Evolutionary conservation across 2,113 vertebrate species (phyloP), one percentile per base, ranked within the genome.

Genomic region (Agapornis roseicollis): DNA sequence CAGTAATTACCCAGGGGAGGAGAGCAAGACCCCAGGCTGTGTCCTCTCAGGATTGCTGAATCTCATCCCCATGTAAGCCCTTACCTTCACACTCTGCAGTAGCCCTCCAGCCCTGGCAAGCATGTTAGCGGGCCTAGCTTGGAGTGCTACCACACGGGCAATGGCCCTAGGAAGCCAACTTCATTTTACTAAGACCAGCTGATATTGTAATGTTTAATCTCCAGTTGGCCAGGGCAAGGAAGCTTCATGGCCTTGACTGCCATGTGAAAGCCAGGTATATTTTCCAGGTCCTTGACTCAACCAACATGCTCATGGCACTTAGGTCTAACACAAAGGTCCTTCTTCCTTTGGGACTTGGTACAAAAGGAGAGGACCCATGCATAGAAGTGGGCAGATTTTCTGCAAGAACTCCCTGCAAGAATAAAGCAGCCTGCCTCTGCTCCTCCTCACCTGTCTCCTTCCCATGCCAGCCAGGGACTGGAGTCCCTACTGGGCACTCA

Each of bases 1-100:
- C 50, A 85, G 74, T 42, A 71, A 94, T 83, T 71, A 93, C 77
- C 13, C 72, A 47, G 47, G 56, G 89, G 47, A 22, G 29, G 12
- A 70, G 23, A 19, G 14, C 1, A 8, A 96, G 70, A 82, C 25
- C 8, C 46, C 49, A 56, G 53, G 73, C 61, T 39, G 28, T 39
- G 27, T 61, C 41, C 44, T 37, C 66, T 44, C 52, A 72, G n/a
- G 25, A 80, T n/a, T 83, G 82, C 10, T 73, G 44, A 1, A 1
- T 46, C 55, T 90, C 63, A 85, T 42, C 22, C 69, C 52, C 71
- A 25, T 0, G 0, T 3, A 71, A 87, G 13, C 17, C 33, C 4
- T 44, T 19, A 80, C 33, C 55, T 53, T 74, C 70, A 46, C 35
- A 60, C 7, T 9, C 35, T 24, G 42, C 65, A 60, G 79, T 63